Conservation (phyloP, 1,140 invertebrate genomes). For the Lethocerus indicus region DNA sequence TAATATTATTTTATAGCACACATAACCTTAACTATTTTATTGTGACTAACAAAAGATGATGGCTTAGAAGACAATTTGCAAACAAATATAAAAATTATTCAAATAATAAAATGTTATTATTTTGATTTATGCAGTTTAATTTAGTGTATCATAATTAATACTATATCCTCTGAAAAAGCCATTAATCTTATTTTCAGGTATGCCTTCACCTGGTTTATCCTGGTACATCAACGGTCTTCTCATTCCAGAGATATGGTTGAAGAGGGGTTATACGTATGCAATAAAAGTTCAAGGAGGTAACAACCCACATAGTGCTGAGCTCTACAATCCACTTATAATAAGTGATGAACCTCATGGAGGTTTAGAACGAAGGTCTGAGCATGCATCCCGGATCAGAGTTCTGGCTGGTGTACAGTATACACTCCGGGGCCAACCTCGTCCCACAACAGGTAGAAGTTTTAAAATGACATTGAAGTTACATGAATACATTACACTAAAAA, state of each 20-base stretch:
- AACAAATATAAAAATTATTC: no score
- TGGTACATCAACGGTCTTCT: constrained; percentile 84
- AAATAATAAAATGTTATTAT: no score
- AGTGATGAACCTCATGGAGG: constrained; percentile 73
- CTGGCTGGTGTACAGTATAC: constrained; percentile 73
- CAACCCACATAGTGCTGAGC: constrained; percentile 69
- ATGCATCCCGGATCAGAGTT: constrained; percentile 55
- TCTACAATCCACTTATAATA: constrained; percentile 86
- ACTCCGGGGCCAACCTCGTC: constrained; percentile 53
- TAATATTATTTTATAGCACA: no score
- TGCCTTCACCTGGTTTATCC: constrained; percentile 36
- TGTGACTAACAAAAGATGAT: no score
- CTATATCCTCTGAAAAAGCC: no score
- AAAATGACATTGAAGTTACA: background rate
- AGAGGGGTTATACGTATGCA: constrained; percentile 66
- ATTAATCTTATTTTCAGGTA: no score
- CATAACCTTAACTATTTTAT: no score
- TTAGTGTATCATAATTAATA: no score
- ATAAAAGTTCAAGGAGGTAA: constrained; percentile 65
- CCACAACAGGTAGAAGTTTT: constrained; percentile 40
- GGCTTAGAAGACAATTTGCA: no score
- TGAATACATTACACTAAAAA: background rate
- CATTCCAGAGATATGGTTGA: constrained; percentile 70
- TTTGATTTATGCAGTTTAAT: no score
- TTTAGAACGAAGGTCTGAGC: constrained; percentile 52